phyloP scores from a whole-genome alignment of 1,140 invertebrate species.

The Aphis craccivora region DNA sequence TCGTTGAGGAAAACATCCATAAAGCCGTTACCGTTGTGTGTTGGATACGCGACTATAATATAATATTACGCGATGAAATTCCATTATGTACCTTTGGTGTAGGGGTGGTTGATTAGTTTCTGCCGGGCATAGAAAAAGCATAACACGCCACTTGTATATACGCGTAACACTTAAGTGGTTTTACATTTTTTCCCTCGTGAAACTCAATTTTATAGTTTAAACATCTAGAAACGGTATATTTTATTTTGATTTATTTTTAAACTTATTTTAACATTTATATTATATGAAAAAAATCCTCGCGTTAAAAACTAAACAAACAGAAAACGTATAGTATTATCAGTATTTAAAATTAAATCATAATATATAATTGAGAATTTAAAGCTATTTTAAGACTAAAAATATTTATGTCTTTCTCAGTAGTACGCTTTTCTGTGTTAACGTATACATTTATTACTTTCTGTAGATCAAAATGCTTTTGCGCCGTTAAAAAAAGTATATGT shows the following conservation, averaged over 20 bases:
- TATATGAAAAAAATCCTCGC: too few relatives aligned
- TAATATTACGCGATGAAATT: slow-evolving; percentile 11
- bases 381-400: not conserved
- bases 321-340: not conserved
- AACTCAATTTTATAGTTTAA: slow-evolving; percentile 2
- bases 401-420: not conserved
- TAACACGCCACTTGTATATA: not conserved
- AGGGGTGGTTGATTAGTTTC: slow-evolving; percentile 41
- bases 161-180: not conserved
- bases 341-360: not conserved
- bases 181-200: slow-evolving; percentile 12
- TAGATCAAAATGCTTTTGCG: not conserved
- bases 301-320: not conserved
- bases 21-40: not conserved
- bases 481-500: not conserved
- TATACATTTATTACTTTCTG: not conserved
- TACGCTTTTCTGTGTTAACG: not conserved
- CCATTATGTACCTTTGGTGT: slow-evolving; percentile 15
- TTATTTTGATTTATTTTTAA: not conserved
- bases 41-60: not conserved
- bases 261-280: not conserved
- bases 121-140: not conserved
- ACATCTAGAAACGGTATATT: not conserved
- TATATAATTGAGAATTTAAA: not conserved
- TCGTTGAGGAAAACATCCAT: not conserved